These are phyloP conservation scores for Trachops cirrhosus DNA, from an alignment of 2,797 vertebrate genomes.

Conservation along the genomic window DNA sequence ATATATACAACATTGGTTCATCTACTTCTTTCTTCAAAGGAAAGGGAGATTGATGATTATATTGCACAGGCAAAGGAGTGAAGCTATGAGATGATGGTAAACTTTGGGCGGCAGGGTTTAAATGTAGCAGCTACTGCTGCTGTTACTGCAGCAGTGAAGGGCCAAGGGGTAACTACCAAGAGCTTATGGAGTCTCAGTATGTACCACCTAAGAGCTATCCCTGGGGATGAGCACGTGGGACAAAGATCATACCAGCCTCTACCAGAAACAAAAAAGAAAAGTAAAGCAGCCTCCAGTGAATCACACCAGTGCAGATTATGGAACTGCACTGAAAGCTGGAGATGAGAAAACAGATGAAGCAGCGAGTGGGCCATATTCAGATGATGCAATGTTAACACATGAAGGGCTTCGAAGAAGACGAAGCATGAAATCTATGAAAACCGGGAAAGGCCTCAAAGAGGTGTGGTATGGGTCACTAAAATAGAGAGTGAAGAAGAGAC, in stretches of 20 bases:
- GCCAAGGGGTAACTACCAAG: constrained; percentile 97
- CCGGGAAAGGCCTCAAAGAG: constrained; percentile 90
- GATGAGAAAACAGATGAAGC: constrained; percentile 91
- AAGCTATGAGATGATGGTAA: constrained; percentile 97
- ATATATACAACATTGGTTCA: constrained; percentile 97
- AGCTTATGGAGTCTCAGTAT: constrained; percentile 96
- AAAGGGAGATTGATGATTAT: constrained; percentile 99
- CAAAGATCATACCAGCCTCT: constrained; percentile 85
- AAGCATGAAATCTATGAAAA: constrained; percentile 93
- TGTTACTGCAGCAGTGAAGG: constrained; percentile 96
- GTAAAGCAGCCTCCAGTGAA: constrained; percentile 80
- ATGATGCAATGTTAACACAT: constrained; percentile 92
- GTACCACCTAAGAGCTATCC: constrained; percentile 94
- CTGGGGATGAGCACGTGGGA: constrained; percentile 87
- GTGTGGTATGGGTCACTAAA: constrained; percentile 95
- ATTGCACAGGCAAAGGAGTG: constrained; percentile 96
- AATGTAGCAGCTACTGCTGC: constrained; percentile 96
- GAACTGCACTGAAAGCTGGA: constrained; percentile 83
- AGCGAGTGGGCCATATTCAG: constrained; percentile 88
- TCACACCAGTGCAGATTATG: constrained; percentile 78
- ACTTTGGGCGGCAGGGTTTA: constrained; percentile 95
- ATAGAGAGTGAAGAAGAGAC: constrained; percentile 94
- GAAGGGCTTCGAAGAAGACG: constrained; percentile 93
- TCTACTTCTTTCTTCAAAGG: constrained; percentile 94
- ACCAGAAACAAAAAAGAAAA: constrained; percentile 85